Base-by-base conservation (phyloP, 2,888 invertebrate species). In the Anaspis maculata region DNA sequence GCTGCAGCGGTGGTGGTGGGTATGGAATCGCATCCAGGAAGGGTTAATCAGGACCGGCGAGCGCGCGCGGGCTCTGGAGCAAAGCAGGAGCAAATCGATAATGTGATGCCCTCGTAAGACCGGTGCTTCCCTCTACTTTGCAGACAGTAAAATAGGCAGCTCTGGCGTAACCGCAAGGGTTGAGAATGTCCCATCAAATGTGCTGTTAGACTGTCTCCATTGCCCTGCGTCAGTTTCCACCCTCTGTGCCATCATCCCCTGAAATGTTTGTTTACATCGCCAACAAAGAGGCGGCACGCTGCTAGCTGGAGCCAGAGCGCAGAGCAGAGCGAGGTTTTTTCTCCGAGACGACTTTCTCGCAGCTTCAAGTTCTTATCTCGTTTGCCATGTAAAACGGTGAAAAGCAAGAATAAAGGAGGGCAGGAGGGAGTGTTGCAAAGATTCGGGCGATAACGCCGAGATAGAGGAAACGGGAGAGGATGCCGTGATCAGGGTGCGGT, bases 151-250 rank as follows among this genome's bases (percentile, higher is more conserved):
- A 53, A 47, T 48, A 49, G 43, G 26, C 43, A 32, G 37, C 36
- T 39, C 27, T 31, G 37, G 41, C 40, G 41, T 45, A 49, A 55
- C 51, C 55, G 48, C 54, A 52, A 52, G 52, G 54, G 53, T 50
- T 54, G 52, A 48, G 49, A 52, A 49, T 47, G 46, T 42, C 42
- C 49, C 50, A 49, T 50, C 48, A 46, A 51, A 49, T 44, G 43
- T 43, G 46, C 41, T 43, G 47, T 54, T 54, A 54, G 47, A 46
- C 51, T 45, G 52, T 54, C 54, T 55, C 50, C 46, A 54, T 52
- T 51, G 52, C 54, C 48, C 50, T 45, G 41, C 42, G 44, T 43
- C 47, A 48, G 48, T 51, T 51, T 46, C 46, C 46, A 45, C 48
- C 48, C 49, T 39, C n/a, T n/a, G 19, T 6, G 19, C 24, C 16